These are phyloP conservation scores for Tetrapedia diversipes DNA, from an alignment of 2,888 invertebrate genomes.

Conservation along the genomic window DNA sequence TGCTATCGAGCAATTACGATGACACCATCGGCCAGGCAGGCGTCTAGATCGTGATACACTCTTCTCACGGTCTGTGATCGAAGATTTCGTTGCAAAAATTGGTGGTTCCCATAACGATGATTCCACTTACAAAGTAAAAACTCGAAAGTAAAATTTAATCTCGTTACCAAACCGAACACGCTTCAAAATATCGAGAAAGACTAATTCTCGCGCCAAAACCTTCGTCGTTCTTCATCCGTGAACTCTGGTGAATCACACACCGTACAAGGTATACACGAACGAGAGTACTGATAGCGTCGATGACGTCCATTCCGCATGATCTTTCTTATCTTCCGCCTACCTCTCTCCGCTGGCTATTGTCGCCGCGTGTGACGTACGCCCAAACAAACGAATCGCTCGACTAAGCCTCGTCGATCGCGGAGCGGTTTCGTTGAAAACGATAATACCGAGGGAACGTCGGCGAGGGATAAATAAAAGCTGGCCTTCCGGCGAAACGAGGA, in stretches of 20 bases:
- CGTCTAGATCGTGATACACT: background rate
- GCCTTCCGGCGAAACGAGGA: background rate
- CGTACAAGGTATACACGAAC: constrained; percentile 21
- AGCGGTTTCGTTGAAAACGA: constrained; percentile 3
- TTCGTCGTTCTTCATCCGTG: constrained; percentile 5
- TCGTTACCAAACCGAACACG: no score
- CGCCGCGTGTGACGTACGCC: constrained; percentile 41
- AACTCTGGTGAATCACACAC: constrained; percentile 32
- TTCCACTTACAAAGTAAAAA: no score
- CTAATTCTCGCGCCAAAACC: no score
- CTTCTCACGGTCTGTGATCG: no score
- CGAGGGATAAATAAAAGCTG: background rate
- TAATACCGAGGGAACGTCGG: background rate
- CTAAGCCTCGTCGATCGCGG: no score
- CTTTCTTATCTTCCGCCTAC: constrained; percentile 55
- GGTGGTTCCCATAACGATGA: no score
- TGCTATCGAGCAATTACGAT: background rate
- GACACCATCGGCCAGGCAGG: no score
- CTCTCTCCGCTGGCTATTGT: constrained; percentile 41
- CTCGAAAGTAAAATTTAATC: no score
- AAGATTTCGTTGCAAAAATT: no score
- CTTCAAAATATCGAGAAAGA: no score
- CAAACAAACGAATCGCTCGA: no score
- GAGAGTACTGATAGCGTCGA: constrained; percentile 40
- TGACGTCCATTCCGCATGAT: constrained; percentile 58